Evolutionary conservation across 2,888 invertebrate genomes (phyloP).

Genomic region (Cosmopolites sordidus): DNA sequence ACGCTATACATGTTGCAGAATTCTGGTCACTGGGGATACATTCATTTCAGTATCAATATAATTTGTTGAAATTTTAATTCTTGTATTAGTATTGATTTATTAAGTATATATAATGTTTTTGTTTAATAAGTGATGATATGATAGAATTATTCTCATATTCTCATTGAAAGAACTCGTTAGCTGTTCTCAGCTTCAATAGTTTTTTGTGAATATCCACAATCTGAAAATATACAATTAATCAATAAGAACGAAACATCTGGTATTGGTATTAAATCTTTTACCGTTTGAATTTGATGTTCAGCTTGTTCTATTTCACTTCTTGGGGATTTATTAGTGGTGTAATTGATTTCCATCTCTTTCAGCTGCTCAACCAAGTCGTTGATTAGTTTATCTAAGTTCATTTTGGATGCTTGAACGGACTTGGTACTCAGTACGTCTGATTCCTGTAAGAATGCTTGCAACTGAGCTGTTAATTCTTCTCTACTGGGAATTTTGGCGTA

Average conservation of each 20-base stretch:
- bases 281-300: conserved; percentile 58
- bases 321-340: conserved; percentile 47
- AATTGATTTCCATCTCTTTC: conserved; percentile 38
- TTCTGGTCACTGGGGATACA: too few relatives aligned
- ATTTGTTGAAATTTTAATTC: too few relatives aligned
- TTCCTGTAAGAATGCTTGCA: conserved; percentile 34
- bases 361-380: conserved; percentile 45
- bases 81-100: too few relatives aligned
- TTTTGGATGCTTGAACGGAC: conserved; percentile 39
- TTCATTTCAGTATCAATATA: too few relatives aligned
- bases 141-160: background rate
- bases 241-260: background rate
- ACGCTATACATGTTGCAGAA: too few relatives aligned
- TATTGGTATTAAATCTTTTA: conserved; percentile 33
- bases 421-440: conserved; percentile 18
- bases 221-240: conserved; percentile 32
- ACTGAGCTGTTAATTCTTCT: conserved; percentile 36
- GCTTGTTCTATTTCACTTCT: conserved; percentile 54
- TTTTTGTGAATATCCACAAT: conserved; percentile 40
- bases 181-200: conserved; percentile 32
- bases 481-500: conserved; percentile 53
- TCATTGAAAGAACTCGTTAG: conserved; percentile 25
- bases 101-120: background rate
- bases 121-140: too few relatives aligned
- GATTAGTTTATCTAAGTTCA: conserved; percentile 46